Conservation (phyloP, 2,888 invertebrate genomes). For the Cryptus armator region DNA sequence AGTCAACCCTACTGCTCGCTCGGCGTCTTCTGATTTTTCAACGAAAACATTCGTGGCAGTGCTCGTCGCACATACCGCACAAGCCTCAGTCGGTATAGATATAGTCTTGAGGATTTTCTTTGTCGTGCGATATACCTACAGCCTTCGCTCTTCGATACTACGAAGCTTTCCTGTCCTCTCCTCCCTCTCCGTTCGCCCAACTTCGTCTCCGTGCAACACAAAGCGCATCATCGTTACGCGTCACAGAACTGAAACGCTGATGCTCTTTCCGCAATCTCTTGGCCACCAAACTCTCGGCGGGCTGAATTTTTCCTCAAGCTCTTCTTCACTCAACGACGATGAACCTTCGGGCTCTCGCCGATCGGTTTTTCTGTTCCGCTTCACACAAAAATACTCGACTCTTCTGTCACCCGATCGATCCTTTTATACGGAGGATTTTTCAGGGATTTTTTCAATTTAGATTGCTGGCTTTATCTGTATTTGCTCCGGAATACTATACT, state of each 20-base stretch:
- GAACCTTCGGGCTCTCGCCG: slow-evolving; percentile 18
- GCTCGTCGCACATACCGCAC: not conserved
- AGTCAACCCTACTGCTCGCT: slow-evolving; percentile 5
- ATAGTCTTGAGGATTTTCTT: slow-evolving; percentile 40
- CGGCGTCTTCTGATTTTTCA: slow-evolving; percentile 2
- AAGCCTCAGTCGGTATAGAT: not conserved
- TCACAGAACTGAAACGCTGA: slow-evolving; percentile 33
- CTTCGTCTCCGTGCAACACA: slow-evolving; percentile 49
- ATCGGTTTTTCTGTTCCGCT: slow-evolving; percentile 43
- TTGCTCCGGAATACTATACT: not conserved
- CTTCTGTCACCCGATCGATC: not conserved
- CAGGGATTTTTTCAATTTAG: slow-evolving; percentile 7
- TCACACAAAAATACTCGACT: slow-evolving; percentile 45
- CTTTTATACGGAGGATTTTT: not conserved
- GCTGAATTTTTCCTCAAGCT: slow-evolving; percentile 41
- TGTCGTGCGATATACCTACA: slow-evolving; percentile 40
- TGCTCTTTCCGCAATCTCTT: slow-evolving; percentile 26
- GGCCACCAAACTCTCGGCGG: slow-evolving; percentile 35
- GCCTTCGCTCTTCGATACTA: slow-evolving; percentile 53
- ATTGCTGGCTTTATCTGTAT: slow-evolving; percentile 3
- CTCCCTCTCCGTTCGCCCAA: slow-evolving; percentile 12
- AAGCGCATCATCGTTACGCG: slow-evolving; percentile 64
- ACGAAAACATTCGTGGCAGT: slow-evolving; percentile 7
- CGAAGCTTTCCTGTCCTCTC: slow-evolving; percentile 29
- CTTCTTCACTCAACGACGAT: slow-evolving; percentile 29